Conservation (phyloP, 2,888 invertebrate genomes). For the Synanthedon vespiformis region DNA sequence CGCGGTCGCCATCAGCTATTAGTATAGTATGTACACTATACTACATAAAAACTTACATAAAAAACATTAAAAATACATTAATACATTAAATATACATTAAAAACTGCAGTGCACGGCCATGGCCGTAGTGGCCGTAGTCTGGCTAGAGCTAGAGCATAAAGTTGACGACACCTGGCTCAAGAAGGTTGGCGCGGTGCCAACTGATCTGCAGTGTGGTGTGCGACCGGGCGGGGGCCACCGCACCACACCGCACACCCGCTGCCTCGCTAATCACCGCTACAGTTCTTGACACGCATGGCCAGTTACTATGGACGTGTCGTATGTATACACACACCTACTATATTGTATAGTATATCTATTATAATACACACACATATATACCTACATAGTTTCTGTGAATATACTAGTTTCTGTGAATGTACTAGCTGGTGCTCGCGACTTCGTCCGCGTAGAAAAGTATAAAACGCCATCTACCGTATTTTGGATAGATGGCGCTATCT, state of each 20-base stretch:
- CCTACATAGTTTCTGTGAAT: no score
- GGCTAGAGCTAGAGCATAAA: background rate
- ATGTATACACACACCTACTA: background rate
- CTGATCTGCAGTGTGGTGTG: background rate
- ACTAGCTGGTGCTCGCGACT: no score
- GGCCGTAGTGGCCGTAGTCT: background rate
- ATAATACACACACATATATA: background rate
- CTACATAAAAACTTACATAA: no score
- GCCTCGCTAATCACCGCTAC: background rate
- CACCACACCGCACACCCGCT: background rate
- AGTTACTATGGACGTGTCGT: background rate
- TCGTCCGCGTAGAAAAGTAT: no score
- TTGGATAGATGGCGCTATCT: no score
- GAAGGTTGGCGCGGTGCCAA: background rate
- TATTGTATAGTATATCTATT: background rate
- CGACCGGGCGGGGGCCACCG: background rate
- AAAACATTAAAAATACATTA: no score
- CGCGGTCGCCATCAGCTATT: no score
- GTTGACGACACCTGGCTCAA: background rate
- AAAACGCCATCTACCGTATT: no score
- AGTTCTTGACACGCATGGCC: background rate
- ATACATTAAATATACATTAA: no score
- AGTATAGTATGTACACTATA: no score
- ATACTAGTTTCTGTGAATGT: no score
- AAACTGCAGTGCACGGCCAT: background rate